These are phyloP conservation scores for Pogonomyrmex barbatus DNA, from an alignment of 1,140 invertebrate genomes.

Conservation along the genomic window DNA sequence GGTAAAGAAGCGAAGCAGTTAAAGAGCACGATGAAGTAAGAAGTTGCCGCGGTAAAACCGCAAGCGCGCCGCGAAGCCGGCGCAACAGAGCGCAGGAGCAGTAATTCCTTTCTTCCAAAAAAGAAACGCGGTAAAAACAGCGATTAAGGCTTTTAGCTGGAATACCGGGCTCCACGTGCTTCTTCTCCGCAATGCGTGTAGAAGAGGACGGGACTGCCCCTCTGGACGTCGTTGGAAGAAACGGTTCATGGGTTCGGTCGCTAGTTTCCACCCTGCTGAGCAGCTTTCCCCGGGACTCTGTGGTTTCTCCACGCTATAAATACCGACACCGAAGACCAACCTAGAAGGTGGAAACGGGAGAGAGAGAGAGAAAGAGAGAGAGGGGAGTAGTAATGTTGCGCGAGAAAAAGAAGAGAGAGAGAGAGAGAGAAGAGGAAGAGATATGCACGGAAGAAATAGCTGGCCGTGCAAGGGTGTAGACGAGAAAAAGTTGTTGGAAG, in stretches of 20 bases:
- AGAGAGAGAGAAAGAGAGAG: conserved; percentile 44
- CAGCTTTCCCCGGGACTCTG: conserved; percentile 72
- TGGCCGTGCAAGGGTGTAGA: conserved; percentile 59
- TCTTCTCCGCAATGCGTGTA: conserved; percentile 60
- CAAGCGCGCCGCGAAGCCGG: conserved; percentile 38
- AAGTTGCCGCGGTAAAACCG: conserved; percentile 60
- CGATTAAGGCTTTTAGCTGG: conserved; percentile 77
- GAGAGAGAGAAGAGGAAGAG: conserved; percentile 26
- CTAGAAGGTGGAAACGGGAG: conserved; percentile 9
- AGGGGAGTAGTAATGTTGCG: background rate
- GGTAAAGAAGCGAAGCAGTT: conserved; percentile 49
- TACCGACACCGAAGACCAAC: conserved; percentile 72
- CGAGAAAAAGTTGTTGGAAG: conserved; percentile 65
- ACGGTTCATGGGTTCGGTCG: conserved; percentile 71
- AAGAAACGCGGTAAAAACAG: conserved; percentile 56
- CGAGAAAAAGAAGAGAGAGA: conserved; percentile 38
- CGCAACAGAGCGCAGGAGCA: conserved; percentile 39
- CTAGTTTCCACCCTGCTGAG: conserved; percentile 75
- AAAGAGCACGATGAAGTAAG: conserved; percentile 58
- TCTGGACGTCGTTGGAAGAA: conserved; percentile 67
- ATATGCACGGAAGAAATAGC: conserved; percentile 42
- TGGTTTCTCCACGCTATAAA: conserved; percentile 76
- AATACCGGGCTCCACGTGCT: conserved; percentile 50
- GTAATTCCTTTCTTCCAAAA: conserved; percentile 65
- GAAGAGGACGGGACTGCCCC: conserved; percentile 37